phyloP scores from a whole-genome alignment of 2,797 vertebrate genomes.

The Lagocephalus sceleratus region DNA sequence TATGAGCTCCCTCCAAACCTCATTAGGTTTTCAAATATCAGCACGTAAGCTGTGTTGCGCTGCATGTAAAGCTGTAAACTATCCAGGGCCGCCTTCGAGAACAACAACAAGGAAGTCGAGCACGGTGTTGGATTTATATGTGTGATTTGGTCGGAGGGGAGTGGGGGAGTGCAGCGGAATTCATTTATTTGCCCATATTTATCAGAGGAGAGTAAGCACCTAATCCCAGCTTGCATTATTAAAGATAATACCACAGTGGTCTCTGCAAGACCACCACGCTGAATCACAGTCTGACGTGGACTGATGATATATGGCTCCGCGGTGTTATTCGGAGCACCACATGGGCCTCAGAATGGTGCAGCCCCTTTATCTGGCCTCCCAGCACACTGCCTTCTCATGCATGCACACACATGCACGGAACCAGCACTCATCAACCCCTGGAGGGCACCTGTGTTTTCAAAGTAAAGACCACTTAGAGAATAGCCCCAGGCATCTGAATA shows the following conservation, averaged over 20 bases:
- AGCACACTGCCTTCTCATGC: slow-evolving; percentile 48
- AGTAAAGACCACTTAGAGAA: slow-evolving; percentile 84
- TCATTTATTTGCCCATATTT: slow-evolving; percentile 78
- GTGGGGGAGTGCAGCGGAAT: slow-evolving; percentile 66
- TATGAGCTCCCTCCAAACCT: slow-evolving; percentile 35
- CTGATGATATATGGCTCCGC: slow-evolving; percentile 73
- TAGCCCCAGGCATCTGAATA: slow-evolving; percentile 74
- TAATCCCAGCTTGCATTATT: slow-evolving; percentile 78
- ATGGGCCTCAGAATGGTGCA: slow-evolving; percentile 51
- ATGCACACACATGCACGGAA: slow-evolving; percentile 55
- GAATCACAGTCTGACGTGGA: slow-evolving; percentile 77
- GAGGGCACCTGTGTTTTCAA: slow-evolving; percentile 80
- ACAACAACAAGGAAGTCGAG: slow-evolving; percentile 50
- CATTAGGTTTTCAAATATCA: slow-evolving; percentile 52
- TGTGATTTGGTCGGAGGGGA: slow-evolving; percentile 42
- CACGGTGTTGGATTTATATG: slow-evolving; percentile 58
- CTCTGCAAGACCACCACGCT: slow-evolving; percentile 71
- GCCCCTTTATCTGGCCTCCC: slow-evolving; percentile 59
- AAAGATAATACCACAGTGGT: slow-evolving; percentile 77
- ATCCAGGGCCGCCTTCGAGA: slow-evolving; percentile 34
- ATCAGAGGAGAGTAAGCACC: slow-evolving; percentile 72
- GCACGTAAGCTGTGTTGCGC: slow-evolving; percentile 38
- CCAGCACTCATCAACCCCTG: slow-evolving; percentile 68
- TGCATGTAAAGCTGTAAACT: slow-evolving; percentile 40
- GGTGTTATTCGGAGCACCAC: slow-evolving; percentile 75